A percentile compares a stretch with the other conserved stretches of the same genome.
Conservation (phyloP, 1,140 invertebrate genomes). For the Pseudomyrmex gracilis region DNA sequence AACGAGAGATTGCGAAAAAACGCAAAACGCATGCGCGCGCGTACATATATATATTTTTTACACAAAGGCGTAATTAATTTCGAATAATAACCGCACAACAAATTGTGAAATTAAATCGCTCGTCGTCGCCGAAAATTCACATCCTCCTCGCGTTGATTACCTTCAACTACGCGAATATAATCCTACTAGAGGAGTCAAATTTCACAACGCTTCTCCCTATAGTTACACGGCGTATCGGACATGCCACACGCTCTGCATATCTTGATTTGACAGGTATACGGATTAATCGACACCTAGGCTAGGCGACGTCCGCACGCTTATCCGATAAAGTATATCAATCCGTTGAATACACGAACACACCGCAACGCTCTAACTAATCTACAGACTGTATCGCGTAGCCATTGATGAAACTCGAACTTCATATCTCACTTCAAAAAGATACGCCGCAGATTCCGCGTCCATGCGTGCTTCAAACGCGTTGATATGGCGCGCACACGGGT, state of each 20-base stretch:
- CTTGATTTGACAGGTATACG: constrained; percentile 63
- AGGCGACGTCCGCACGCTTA: constrained; percentile 44
- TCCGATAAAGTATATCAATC: constrained; percentile 47
- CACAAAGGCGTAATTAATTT: no score
- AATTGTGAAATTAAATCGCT: background rate
- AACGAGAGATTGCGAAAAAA: background rate
- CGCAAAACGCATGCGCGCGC: background rate
- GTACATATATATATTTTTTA: no score
- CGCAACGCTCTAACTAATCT: background rate
- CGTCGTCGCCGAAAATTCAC: background rate
- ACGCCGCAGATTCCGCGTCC: no score
- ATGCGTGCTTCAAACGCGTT: no score
- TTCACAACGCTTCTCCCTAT: constrained; percentile 54
- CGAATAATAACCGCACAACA: no score
- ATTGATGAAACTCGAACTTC: background rate
- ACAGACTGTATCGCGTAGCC: background rate
- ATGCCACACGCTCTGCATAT: constrained; percentile 56
- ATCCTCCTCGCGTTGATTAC: constrained; percentile 38
- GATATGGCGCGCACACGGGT: no score
- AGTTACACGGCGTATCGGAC: constrained; percentile 57
- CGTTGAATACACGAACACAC: constrained; percentile 8
- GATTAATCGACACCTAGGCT: constrained; percentile 57
- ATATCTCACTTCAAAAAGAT: background rate
- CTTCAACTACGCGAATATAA: constrained; percentile 44
- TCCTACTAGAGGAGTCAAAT: constrained; percentile 64